These are phyloP conservation scores for Geodia barretti DNA, from an alignment of 37 sponge, comb jelly and placozoan species.

Conservation along the genomic window DNA sequence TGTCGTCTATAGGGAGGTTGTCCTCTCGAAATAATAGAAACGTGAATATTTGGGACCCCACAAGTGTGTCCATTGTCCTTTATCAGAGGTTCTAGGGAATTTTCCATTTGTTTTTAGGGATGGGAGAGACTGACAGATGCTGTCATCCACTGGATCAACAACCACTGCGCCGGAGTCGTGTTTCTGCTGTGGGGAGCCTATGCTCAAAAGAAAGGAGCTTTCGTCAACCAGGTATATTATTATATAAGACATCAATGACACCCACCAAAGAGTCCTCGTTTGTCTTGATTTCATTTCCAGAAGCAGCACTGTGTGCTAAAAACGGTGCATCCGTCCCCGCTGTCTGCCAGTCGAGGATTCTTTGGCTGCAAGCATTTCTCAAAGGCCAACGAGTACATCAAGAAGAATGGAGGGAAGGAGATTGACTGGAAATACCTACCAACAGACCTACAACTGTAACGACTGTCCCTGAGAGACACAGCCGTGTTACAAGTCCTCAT, in stretches of 20 bases:
- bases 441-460: background rate
- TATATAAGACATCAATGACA: constrained; percentile 2
- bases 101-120: constrained; percentile 48
- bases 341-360: constrained; percentile 93
- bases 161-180: constrained; percentile 62
- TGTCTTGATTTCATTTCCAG: background rate
- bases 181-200: constrained; percentile 95
- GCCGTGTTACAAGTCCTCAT: background rate
- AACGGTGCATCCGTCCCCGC: constrained; percentile 92
- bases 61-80: background rate
- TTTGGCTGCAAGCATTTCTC: constrained; percentile 97
- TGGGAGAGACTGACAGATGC: constrained; percentile 99
- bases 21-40: no score
- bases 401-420: constrained; percentile 55
- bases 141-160: constrained; percentile 89
- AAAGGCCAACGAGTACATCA: constrained; percentile 76
- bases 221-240: constrained; percentile 51
- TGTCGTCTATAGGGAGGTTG: no score
- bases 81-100: background rate
- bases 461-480: no score
- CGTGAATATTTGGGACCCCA: no score
- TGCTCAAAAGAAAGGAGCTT: constrained; percentile 93
- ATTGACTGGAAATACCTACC: constrained; percentile 89
- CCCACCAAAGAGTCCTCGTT: background rate
- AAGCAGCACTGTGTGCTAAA: constrained; percentile 88